Conservation (phyloP, 2,797 vertebrate genomes). For the Ispidina picta region DNA sequence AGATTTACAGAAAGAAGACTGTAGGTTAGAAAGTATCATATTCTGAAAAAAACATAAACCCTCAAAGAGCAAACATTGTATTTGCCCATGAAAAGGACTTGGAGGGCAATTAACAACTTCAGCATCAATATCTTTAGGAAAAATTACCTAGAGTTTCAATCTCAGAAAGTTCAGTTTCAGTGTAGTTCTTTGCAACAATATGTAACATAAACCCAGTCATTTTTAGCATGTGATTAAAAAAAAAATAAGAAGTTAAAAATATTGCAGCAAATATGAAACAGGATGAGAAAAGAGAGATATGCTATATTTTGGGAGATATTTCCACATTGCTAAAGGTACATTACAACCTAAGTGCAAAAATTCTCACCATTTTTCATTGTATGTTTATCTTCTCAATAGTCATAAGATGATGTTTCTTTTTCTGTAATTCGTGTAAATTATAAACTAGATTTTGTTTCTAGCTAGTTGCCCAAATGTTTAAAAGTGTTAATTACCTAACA, state of each 20-base stretch:
- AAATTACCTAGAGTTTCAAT: neutral
- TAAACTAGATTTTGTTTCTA: constrained; percentile 12
- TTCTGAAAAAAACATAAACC: neutral
- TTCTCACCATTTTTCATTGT: neutral
- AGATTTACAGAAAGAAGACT: neutral
- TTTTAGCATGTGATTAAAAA: neutral
- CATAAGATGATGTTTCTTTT: neutral
- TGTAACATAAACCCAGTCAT: neutral
- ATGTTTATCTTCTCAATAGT: neutral
- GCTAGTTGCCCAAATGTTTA: neutral
- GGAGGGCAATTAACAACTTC: neutral
- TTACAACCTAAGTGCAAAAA: neutral
- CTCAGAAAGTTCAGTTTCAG: neutral
- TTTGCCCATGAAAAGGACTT: neutral
- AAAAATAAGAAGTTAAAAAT: neutral
- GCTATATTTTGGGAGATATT: neutral
- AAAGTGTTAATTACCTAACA: neutral
- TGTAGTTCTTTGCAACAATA: neutral
- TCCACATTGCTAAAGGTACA: neutral
- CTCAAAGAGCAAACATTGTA: neutral
- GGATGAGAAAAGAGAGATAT: neutral
- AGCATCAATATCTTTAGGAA: neutral
- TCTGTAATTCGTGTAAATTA: neutral
- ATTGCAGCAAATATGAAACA: neutral
- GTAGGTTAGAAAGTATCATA: neutral